Base-by-base conservation (phyloP, 2,888 invertebrate genomes). In the Drosophila macrospina region DNA sequence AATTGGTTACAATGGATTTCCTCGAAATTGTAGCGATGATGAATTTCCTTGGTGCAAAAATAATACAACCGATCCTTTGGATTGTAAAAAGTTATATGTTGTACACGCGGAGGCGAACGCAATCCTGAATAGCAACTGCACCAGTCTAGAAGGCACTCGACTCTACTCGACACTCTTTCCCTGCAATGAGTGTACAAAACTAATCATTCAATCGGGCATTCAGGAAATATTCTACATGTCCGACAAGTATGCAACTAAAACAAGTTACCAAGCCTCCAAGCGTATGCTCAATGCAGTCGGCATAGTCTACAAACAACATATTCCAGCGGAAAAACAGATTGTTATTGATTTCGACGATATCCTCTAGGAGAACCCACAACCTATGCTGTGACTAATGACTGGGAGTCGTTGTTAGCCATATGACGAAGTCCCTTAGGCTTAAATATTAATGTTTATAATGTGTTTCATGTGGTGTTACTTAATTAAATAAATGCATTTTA, bases 91-190 rank as follows among this genome's bases (percentile, higher is more conserved):
- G 91, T 93, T 96, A 70, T 99, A 97, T 69, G 99, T 99, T 0
- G 98, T 98, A 74, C 99, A 99, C 93, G 99, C 99, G 2, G 99
- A 99, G 93, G 94, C 98, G 93, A 99, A 99, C 93, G 99, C 99
- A 0, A 96, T 99, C 74, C 89, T 99, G 13, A 99, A 99, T 91
- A 97, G 96, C 91, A 98, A 97, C 91, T 93, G 94, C 0, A 93
- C 94, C 0, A 95, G 96, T 92, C 93, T 98, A 0, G 95, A 94
- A 78, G 94, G 95, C 73, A 97, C 98, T 88, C 94, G 94, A 0
- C 95, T 99, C 0, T 99, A 98, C 90, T 97, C 98, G 0, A 96
- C 95, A 0, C 92, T 98, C 15, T 99, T 99, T 91, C 99, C 99
- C 0, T 99, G 99, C 91, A 98, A 99, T 90, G 98, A 99, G 92